A percentile compares a stretch with the other conserved stretches of the same genome.
Evolutionary conservation across 2,113 vertebrate genomes (phyloP).

Genomic region (Vidua chalybeata): DNA sequence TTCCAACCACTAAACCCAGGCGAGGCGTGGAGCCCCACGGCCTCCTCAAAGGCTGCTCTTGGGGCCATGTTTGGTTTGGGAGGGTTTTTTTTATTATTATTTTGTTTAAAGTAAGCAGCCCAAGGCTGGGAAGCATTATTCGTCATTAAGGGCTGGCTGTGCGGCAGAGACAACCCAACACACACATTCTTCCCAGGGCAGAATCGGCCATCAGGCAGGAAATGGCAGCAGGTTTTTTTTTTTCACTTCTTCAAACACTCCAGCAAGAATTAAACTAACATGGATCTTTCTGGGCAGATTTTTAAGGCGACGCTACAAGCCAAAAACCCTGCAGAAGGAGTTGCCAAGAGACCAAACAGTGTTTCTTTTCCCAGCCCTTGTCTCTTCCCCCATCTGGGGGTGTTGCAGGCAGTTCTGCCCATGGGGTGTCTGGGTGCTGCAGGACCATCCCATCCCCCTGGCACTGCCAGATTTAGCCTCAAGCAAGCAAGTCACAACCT

Average conservation of each 20-base stretch:
- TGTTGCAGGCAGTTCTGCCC: background rate
- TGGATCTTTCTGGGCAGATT: background rate
- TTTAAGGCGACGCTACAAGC: background rate
- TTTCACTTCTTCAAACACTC: background rate
- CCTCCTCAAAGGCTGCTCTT: conserved; percentile 22
- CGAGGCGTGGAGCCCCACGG: background rate
- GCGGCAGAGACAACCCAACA: background rate
- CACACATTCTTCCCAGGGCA: conserved; percentile 28
- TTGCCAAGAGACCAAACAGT: background rate
- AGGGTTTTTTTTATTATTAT: background rate
- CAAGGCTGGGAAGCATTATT: conserved; percentile 27
- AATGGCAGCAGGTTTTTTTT: conserved; percentile 9
- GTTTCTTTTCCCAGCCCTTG: background rate
- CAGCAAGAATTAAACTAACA: conserved; percentile 40
- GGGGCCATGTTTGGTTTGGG: conserved; percentile 36
- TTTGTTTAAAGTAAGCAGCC: conserved; percentile 41
- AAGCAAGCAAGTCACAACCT: background rate
- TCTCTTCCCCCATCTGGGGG: background rate
- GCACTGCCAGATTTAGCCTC: background rate
- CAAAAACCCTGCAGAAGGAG: background rate
- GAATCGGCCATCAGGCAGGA: conserved; percentile 47
- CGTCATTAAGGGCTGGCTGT: conserved; percentile 30
- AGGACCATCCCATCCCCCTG: background rate
- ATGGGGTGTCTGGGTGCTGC: fast-evolving
- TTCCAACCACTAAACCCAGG: background rate